Base-by-base conservation (phyloP, 2,797 vertebrate species). In the Avahi laniger region DNA sequence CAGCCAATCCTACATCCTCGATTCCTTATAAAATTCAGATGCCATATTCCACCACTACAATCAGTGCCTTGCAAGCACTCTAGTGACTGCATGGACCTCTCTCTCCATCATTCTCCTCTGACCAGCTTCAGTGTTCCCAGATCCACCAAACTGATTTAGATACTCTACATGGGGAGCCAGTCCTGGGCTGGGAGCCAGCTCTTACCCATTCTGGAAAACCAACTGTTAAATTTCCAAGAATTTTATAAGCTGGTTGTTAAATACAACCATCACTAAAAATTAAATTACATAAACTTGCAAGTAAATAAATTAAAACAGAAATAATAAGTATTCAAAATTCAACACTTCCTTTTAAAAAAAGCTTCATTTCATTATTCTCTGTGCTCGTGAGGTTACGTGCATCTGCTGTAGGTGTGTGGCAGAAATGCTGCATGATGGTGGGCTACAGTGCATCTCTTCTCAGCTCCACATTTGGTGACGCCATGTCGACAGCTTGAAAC, bases 331-430 rank as follows among this genome's bases (percentile, higher is more conserved):
- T 13, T 87, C 14, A 41, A 30, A 72, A 76, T 14, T 30, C 38
- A 26, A 6, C 5, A 2, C 33, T 80, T 8, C 30, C 38, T 50
- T 35, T 43, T 28, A 67, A 24, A 65, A 41, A 46, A 14, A 17
- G 28, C 50, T 6, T 41, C 33, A 38, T 67, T 35, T 33, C 33
- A 14, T 35, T 38, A 48, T 52, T n/a, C 18, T 33, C 35, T 30
- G 0, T 17, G 28, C 7, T 30, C 14, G 1, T 20, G 13, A 22
- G 59, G 48, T 7, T 35, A 22, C 48, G 33, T 67, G 38, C 6
- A 20, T 18, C 17, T 52, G 4, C 22, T 3, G 1, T 4, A 76
- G 26, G 48, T 5, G 15, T 0, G 6, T 0, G 8, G 17, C 7
- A 18, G n/a, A 15, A 57, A 65, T 10, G 20, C 35, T 38, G 3